Percentiles rank a stretch among this genome's conserved stretches.
These are phyloP conservation scores for Metridium senile DNA, from an alignment of 92 coral and sea anemone genomes.

Conservation along the genomic window DNA sequence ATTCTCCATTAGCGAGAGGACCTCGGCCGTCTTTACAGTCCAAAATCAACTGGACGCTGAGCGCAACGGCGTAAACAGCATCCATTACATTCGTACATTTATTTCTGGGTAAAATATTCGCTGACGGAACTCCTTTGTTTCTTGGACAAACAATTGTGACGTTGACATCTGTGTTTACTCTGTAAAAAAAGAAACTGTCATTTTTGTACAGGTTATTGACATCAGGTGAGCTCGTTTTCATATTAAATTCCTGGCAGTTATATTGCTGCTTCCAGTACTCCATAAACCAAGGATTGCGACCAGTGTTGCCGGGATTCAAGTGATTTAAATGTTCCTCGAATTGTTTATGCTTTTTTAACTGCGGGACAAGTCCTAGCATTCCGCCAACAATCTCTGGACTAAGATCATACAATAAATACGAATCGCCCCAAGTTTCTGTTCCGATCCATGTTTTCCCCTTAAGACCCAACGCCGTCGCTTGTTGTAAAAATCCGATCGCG, in stretches of 20 bases:
- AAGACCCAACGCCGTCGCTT: conserved; percentile 64
- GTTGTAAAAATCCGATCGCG: conserved; percentile 84
- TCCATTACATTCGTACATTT: conserved; percentile 98
- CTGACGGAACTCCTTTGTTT: conserved; percentile 61
- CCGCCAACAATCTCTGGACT: conserved; percentile 75
- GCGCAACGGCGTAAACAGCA: conserved; percentile 83
- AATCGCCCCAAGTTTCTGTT: conserved; percentile 98
- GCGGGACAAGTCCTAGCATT: conserved; percentile 91
- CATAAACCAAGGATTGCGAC: conserved; percentile 83
- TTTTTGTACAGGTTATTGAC: conserved; percentile 16
- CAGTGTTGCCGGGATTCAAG: conserved; percentile 66
- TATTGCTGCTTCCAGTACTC: conserved; percentile 76
- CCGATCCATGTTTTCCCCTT: conserved; percentile 92
- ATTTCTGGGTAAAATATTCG: conserved; percentile 74
- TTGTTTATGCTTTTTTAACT: conserved; percentile 44
- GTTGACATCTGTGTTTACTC: conserved; percentile 47
- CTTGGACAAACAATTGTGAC: conserved; percentile 65
- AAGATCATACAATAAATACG: conserved; percentile 57
- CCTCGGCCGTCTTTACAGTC: conserved; percentile 51
- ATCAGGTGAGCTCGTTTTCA: neutral
- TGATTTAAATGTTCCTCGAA: conserved; percentile 67
- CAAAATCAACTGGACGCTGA: conserved; percentile 60
- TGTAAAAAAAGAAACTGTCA: conserved; percentile 46
- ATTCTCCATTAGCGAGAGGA: conserved; percentile 32
- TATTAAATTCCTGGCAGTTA: conserved; percentile 32